Base-by-base conservation (phyloP, 2,888 invertebrate genomes). In the Stratiomys singularior region DNA sequence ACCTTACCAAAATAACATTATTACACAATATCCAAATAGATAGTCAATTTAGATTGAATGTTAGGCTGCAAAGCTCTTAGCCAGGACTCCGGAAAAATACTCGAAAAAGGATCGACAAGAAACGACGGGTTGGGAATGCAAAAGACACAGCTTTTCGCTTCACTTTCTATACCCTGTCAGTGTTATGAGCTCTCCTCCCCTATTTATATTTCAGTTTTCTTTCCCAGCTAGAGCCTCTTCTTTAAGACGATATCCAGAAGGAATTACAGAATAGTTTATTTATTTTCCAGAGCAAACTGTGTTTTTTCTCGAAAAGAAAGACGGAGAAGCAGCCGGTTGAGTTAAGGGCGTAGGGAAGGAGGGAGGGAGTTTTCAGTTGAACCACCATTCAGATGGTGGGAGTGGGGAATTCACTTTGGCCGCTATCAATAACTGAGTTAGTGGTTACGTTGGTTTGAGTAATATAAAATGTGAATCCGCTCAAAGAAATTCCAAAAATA, bases 1-100 rank as follows among this genome's bases (percentile, higher is more conserved):
- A 60, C 60, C 60, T 60, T 11, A 25, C 60, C 60, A 21, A 60
- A 60, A 60, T 60, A 60, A 60, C 60, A 25, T 60, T 1, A 60
- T 1, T 25, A 18, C 11, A 60, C 60, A 1, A 60, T 60, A 60
- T 60, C 60, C n/a, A 60, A 60, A 23, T 60, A 60, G 60, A 60
- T 25, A 60, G 60, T 60, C 60, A 25, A 60, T 60, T 60, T 21
- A 60, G 60, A 60, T 60, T 60, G 60, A 60, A 60, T 25, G 21
- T 60, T 60, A 25, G 60, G 23, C 13, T 60, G 21, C 13, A 13
- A 60, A 60, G 23, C 52, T 52, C 37, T 37, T 37, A 37, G 52
- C 4, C 4, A 15, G 3, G 5, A 25, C 60, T 21, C 11, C 5
- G 7, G 25, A 25, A 60, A 25, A 23, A 25, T n/a, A 60, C 25